phyloP scores from a whole-genome alignment of 2,888 invertebrate species.

The Petrolisthes manimaculis region DNA sequence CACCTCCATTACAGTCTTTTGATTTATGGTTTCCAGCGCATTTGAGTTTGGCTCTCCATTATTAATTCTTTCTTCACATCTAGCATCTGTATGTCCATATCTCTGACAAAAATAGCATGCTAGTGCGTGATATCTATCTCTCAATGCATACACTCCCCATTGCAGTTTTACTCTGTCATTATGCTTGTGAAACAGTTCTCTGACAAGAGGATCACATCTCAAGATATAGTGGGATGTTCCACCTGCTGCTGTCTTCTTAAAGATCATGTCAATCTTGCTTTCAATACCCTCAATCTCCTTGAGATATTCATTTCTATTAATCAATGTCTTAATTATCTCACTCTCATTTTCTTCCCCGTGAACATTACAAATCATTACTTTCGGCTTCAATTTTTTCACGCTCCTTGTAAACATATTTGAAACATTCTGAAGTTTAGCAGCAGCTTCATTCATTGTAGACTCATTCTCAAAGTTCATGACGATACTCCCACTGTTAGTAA shows the following conservation, averaged over 20 bases:
- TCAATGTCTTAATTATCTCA: not conserved
- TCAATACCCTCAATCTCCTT: not conserved
- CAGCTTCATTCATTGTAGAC: not conserved
- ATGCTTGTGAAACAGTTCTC: not conserved
- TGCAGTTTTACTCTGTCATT: constrained; percentile 8
- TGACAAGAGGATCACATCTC: not conserved
- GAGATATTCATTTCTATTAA: not conserved
- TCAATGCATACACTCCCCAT: not conserved
- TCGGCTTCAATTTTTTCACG: not conserved
- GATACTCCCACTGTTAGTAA: not conserved
- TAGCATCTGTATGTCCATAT: not conserved
- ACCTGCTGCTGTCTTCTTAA: not conserved
- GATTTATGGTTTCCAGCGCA: not conserved
- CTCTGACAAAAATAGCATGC: not conserved
- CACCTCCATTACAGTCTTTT: not conserved
- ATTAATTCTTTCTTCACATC: not conserved
- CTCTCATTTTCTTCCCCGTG: not conserved
- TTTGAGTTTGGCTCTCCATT: not conserved
- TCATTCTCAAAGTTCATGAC: constrained; percentile 6
- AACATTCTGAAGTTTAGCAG: not conserved
- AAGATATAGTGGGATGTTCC: not conserved
- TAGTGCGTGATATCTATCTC: not conserved
- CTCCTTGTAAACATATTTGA: not conserved
- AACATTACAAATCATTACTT: constrained; percentile 11
- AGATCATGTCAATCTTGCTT: not conserved